Evolutionary conservation across 1,140 invertebrate species (phyloP).

Genomic region (Drosophila triauraria): DNA sequence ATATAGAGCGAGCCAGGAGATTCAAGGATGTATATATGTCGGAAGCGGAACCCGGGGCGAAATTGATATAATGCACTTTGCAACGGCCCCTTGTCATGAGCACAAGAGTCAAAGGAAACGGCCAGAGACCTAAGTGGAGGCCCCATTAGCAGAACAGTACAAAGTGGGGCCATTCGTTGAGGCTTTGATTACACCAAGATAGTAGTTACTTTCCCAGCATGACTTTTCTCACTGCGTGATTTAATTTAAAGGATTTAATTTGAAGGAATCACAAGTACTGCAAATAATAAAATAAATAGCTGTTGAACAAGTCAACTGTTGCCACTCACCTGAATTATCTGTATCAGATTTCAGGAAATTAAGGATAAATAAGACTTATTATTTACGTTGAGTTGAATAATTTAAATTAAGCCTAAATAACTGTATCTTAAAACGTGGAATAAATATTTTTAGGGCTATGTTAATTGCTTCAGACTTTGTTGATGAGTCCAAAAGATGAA

Average conservation of each 20-base stretch:
- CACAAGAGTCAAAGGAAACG: neutral
- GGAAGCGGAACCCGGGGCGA: neutral
- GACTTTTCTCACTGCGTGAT: neutral
- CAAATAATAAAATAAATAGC: too few relatives aligned
- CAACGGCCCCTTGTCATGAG: slow-evolving; percentile 24
- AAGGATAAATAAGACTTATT: too few relatives aligned
- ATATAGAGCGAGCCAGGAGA: neutral
- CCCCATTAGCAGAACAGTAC: slow-evolving; percentile 30
- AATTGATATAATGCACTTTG: slow-evolving; percentile 57
- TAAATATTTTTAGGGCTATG: too few relatives aligned
- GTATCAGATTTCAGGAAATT: too few relatives aligned
- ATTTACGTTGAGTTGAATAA: too few relatives aligned
- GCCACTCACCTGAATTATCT: too few relatives aligned
- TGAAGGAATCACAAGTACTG: neutral
- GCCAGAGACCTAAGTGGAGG: slow-evolving; percentile 3
- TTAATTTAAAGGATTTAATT: neutral
- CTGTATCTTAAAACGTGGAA: too few relatives aligned
- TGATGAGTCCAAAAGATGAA: too few relatives aligned
- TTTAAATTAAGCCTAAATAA: too few relatives aligned
- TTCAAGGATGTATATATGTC: slow-evolving; percentile 24
- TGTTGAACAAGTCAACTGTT: too few relatives aligned
- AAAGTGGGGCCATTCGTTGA: slow-evolving; percentile 17
- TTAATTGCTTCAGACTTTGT: too few relatives aligned
- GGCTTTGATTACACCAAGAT: slow-evolving; percentile 21
- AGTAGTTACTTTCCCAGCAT: neutral